Evolutionary conservation across 2,113 vertebrate genomes (phyloP), one percentile per base, ranked within the genome.

Genomic region (Aegithalos caudatus): DNA sequence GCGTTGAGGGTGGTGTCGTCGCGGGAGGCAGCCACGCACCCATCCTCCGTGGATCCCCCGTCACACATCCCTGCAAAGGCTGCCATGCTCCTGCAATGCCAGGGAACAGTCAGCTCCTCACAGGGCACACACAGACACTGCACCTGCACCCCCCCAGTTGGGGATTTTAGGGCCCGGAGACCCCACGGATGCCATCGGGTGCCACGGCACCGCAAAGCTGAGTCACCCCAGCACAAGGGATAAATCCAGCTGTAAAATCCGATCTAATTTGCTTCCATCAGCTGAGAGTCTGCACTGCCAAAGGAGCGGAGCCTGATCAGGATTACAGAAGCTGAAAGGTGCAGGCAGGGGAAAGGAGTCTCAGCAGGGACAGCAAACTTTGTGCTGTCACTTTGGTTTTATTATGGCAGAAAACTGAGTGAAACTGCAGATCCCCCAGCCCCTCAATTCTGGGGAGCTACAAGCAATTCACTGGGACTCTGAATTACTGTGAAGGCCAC

Each of bases 1-100:
- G 99, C 99, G 10, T 99, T 99, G 78, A 99, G 98, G 29, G 99
- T 99, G 88, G 99, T 99, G 98, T 99, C 99, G 2, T 99, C 99
- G 81, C 99, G 97, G 61, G 99, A 99, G 19, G 99, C 99, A 53
- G 99, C 99, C 4, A 99, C 98, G 74, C 99, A 99, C 40, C 99
- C 99, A 2, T 99, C 99, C 97, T 99, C 99, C 8, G 99, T 99
- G 66, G 99, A 99, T 64, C 99, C 99, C 90, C 99, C 99, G 10
- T 99, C 99, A 95, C 99, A 99, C 99, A 99, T 99, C 73, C 99
- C 99, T 56, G 99, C 99, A 95, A 99, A 99, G 28, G 99, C 99
- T 44, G 99, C 99, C 99, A 99, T 99, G 98, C 99, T 99, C 99
- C 99, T 99, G 97, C 25, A 82, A 2, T 22, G 73, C 29, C 50